Percentiles rank a stretch among this genome's conserved stretches.
These are phyloP conservation scores for Pseudomyrmex concolor DNA, from an alignment of 1,140 invertebrate species.

Conservation along the genomic window DNA sequence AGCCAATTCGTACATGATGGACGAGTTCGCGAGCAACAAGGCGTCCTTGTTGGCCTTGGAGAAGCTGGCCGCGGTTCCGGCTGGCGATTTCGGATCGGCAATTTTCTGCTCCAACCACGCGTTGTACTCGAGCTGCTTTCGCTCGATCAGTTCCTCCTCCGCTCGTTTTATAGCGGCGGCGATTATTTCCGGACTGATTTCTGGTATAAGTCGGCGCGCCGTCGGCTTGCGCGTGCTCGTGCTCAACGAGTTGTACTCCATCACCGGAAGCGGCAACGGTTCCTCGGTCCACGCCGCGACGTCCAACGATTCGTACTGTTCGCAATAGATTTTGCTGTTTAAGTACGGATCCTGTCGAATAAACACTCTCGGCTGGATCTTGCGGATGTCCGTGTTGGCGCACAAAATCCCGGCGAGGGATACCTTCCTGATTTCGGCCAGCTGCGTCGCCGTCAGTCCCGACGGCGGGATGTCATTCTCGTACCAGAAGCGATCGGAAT, in stretches of 20 bases:
- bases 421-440: constrained; percentile 94
- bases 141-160: constrained; percentile 89
- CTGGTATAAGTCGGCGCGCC: constrained; percentile 59
- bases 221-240: constrained; percentile 55
- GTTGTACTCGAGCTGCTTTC: constrained; percentile 91
- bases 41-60: constrained; percentile 94
- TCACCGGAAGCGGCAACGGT: constrained; percentile 73
- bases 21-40: constrained; percentile 92
- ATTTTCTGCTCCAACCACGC: constrained; percentile 88
- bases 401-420: constrained; percentile 94
- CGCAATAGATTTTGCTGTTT: constrained; percentile 92
- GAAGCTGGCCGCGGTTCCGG: constrained; percentile 94
- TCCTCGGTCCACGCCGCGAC: constrained; percentile 88
- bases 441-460: constrained; percentile 92
- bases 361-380: constrained; percentile 93
- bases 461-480: constrained; percentile 97
- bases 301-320: constrained; percentile 88
- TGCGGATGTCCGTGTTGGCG: constrained; percentile 89
- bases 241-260: constrained; percentile 84
- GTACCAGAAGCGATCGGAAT: constrained; percentile 97
- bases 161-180: constrained; percentile 90
- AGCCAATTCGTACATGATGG: constrained; percentile 94
- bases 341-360: constrained; percentile 94
- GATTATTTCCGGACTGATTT: constrained; percentile 84
- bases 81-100: constrained; percentile 92